Percentiles rank a stretch among this genome's conserved stretches.
Conservation (phyloP, 23 tunicate genomes). For the Oikopleura dioica region DNA sequence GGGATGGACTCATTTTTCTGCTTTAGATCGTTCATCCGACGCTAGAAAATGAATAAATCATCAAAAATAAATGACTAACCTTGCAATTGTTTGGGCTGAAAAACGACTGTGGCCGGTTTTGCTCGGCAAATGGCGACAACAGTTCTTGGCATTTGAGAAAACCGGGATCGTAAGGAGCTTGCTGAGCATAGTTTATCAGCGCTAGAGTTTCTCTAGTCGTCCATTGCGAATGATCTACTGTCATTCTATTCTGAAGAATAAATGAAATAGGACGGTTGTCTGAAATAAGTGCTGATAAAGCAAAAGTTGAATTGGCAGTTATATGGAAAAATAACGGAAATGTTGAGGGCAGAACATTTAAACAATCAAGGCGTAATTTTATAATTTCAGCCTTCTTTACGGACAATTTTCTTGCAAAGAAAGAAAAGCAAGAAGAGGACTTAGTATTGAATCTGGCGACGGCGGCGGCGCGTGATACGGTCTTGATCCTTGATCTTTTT, state of each 20-base stretch:
- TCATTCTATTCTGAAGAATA: neutral
- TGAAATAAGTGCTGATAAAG: neutral
- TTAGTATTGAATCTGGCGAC: neutral
- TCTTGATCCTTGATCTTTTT: conserved; percentile 91
- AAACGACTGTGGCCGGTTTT: neutral
- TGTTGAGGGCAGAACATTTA: too few species aligned
- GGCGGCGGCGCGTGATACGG: conserved; percentile 30
- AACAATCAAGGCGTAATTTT: too few species aligned
- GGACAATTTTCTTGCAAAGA: too few species aligned
- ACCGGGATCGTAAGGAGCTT: neutral
- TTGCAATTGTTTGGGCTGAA: neutral
- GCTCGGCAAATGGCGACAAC: neutral
- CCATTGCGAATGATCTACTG: neutral
- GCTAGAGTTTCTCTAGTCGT: conserved; percentile 1
- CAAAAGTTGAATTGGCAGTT: neutral
- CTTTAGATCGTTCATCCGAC: too few species aligned
- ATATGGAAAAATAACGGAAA: neutral
- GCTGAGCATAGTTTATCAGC: neutral
- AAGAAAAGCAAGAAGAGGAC: neutral
- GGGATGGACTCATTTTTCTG: too few species aligned
- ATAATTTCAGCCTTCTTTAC: too few species aligned
- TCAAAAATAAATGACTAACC: too few species aligned
- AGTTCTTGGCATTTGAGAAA: conserved; percentile 5
- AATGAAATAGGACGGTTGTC: neutral
- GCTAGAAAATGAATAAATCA: too few species aligned